These are phyloP conservation scores for Orthonychiurus folsomi DNA, from an alignment of 2,888 invertebrate species.

Conservation along the genomic window DNA sequence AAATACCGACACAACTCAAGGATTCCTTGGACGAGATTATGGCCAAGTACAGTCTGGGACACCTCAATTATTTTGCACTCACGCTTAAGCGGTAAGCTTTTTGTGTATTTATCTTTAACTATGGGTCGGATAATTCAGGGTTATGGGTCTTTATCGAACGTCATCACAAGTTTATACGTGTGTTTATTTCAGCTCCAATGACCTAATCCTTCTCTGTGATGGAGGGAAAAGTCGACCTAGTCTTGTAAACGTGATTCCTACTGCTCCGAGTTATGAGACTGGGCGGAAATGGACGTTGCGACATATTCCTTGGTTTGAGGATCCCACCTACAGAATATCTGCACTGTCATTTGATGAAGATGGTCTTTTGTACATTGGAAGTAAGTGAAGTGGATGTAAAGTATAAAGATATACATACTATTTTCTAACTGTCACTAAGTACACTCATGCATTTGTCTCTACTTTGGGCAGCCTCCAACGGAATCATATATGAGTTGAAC, in stretches of 20 bases:
- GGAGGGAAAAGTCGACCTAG: background rate
- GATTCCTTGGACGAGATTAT: background rate
- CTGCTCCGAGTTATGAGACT: background rate
- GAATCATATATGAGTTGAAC: conserved; percentile 33
- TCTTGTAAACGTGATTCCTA: background rate
- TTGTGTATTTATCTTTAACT: background rate
- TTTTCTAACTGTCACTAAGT: no score
- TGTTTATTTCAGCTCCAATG: background rate
- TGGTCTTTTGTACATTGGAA: conserved; percentile 35
- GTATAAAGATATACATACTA: background rate
- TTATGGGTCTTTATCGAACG: no score
- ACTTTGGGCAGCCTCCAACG: conserved; percentile 25
- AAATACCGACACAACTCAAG: background rate
- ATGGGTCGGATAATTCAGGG: no score
- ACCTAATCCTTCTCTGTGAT: background rate
- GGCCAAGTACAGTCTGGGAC: conserved; percentile 29
- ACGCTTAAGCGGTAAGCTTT: conserved; percentile 27
- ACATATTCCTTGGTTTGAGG: conserved; percentile 37
- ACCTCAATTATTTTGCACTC: conserved; percentile 35
- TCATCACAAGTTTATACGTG: no score
- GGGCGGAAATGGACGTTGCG: conserved; percentile 30
- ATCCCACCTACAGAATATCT: conserved; percentile 29
- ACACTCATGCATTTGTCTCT: background rate
- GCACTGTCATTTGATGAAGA: conserved; percentile 37
- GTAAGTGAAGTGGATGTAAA: no score